phyloP scores from a whole-genome alignment of 2,888 invertebrate species.

The Pheosia tremula region DNA sequence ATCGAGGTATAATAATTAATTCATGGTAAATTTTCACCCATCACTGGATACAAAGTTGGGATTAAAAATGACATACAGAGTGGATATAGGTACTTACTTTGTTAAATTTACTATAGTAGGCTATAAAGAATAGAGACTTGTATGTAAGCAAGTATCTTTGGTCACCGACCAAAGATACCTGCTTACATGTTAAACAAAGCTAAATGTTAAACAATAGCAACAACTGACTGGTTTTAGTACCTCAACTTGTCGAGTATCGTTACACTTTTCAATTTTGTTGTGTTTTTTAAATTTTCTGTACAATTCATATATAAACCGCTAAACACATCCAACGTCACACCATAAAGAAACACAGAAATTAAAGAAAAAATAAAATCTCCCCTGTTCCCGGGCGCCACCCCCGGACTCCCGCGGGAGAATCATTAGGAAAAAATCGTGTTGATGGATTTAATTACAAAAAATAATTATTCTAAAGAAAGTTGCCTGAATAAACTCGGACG shows the following conservation, averaged over 20 bases:
- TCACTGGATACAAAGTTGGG: not conserved
- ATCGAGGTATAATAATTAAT: too few species aligned
- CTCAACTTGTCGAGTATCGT: not conserved
- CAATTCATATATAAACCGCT: slow-evolving; percentile 14
- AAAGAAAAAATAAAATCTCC: slow-evolving; percentile 63
- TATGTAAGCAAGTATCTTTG: not conserved
- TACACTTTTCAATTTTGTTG: not conserved
- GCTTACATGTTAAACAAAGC: not conserved
- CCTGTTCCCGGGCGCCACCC: slow-evolving; percentile 49
- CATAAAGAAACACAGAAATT: slow-evolving; percentile 54
- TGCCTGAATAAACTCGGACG: slow-evolving; percentile 82
- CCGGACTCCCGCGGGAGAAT: slow-evolving; percentile 75
- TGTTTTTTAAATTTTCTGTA: slow-evolving; percentile 1
- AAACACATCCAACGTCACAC: slow-evolving; percentile 16
- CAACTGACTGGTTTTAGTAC: not conserved
- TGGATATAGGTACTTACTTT: too few species aligned
- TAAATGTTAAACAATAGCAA: not conserved
- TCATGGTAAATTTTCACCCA: not conserved
- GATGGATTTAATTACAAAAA: slow-evolving; percentile 85
- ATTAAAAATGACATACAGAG: not conserved
- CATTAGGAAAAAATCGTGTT: slow-evolving; percentile 85
- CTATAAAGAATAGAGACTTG: too few species aligned
- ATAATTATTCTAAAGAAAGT: slow-evolving; percentile 84
- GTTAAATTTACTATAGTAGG: too few species aligned
- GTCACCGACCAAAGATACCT: too few species aligned